phyloP scores from a whole-genome alignment of 2,113 vertebrate species.

The Bubo bubo region DNA sequence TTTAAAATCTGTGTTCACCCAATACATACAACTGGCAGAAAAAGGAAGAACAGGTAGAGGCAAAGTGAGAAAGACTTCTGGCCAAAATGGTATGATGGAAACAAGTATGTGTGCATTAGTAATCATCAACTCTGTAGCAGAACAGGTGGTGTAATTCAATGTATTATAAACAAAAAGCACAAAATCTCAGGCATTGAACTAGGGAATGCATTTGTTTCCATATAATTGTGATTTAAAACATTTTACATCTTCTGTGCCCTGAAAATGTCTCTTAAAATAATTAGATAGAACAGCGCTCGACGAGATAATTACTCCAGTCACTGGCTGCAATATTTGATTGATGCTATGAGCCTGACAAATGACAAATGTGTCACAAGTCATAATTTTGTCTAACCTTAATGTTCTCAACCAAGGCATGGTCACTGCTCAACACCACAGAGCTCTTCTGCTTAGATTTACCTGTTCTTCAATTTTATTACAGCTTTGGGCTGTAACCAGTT shows the following conservation, averaged over 20 bases:
- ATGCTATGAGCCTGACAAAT: not conserved
- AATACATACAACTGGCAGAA: not conserved
- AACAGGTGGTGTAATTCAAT: not conserved
- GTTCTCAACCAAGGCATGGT: not conserved
- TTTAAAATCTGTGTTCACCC: not conserved
- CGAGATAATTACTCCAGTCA: not conserved
- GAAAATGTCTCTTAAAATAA: slow-evolving; percentile 59
- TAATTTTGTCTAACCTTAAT: not conserved
- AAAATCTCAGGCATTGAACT: not conserved
- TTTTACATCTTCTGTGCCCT: slow-evolving; percentile 18
- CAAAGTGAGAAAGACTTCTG: not conserved
- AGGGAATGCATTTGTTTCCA: not conserved
- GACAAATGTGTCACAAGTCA: slow-evolving; percentile 14
- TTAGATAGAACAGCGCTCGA: not conserved
- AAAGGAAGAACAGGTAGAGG: not conserved
- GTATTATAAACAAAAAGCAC: not conserved
- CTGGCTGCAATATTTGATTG: not conserved
- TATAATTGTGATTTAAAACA: not conserved
- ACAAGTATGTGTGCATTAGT: not conserved
- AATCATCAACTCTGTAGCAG: fast-evolving
- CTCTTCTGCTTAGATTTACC: not conserved
- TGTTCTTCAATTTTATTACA: not conserved
- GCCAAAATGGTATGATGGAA: not conserved
- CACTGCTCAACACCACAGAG: not conserved
- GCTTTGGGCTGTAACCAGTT: not conserved